These are phyloP conservation scores for Paramormyrops hopkinsi DNA, from an alignment of 2,797 vertebrate species.

Conservation along the genomic window DNA sequence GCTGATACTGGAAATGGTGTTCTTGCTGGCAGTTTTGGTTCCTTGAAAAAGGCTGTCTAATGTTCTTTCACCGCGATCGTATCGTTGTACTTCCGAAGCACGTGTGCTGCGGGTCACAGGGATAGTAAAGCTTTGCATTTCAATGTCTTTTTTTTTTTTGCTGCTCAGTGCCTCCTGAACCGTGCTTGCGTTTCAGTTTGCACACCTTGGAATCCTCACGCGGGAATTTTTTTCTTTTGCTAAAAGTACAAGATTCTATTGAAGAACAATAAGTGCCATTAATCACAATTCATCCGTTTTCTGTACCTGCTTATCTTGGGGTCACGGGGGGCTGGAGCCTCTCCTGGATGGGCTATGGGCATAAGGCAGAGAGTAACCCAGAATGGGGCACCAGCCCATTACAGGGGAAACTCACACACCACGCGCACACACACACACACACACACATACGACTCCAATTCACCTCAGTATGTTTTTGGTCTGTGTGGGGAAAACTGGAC, in stretches of 20 bases:
- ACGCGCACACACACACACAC: neutral
- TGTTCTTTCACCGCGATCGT: neutral
- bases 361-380: neutral
- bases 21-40: neutral
- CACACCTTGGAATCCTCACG: neutral
- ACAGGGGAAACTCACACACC: neutral
- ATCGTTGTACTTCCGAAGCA: neutral
- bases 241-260: neutral
- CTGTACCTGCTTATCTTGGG: neutral
- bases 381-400: neutral
- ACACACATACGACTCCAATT: neutral
- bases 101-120: neutral
- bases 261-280: neutral
- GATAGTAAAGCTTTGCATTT: neutral
- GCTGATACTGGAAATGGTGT: neutral
- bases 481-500: neutral
- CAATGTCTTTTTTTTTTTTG: neutral
- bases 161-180: neutral
- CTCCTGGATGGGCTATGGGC: neutral
- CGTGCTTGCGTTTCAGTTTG: neutral
- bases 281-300: neutral
- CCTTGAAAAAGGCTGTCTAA: constrained; percentile 3
- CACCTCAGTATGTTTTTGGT: neutral
- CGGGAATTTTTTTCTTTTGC: neutral
- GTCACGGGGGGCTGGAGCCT: neutral